Evolutionary conservation across 2,888 invertebrate species (phyloP).

Genomic region (Fragum fragum): DNA sequence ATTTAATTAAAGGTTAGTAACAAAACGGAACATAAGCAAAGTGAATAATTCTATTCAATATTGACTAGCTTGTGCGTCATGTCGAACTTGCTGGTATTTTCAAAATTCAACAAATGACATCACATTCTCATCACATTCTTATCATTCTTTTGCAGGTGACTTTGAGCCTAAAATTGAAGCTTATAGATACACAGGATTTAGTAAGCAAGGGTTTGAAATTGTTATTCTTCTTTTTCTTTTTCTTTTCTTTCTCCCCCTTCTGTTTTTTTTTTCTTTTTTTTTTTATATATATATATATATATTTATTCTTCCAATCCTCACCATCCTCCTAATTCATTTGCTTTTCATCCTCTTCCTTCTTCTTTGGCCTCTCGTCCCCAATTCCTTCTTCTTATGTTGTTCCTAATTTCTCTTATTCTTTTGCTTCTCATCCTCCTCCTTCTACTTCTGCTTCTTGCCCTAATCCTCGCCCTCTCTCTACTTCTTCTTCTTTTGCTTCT

Average conservation of each 20-base stretch:
- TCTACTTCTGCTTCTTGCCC: constrained; percentile 12
- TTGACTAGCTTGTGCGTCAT: no score
- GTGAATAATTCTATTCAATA: no score
- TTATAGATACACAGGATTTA: background rate
- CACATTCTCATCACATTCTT: no score
- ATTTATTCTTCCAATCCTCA: background rate
- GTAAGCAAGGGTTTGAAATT: background rate
- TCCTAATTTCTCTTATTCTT: constrained; percentile 2
- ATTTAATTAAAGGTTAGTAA: no score
- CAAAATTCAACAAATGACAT: no score
- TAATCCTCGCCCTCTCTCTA: background rate
- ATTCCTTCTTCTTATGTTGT: background rate
- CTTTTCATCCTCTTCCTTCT: background rate
- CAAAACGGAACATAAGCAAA: no score
- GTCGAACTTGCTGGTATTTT: no score
- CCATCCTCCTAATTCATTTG: background rate
- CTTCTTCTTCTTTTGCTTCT: background rate
- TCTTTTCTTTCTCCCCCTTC: background rate
- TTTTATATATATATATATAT: no score
- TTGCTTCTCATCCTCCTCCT: constrained; percentile 16
- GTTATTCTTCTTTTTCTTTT: background rate
- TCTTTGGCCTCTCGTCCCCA: background rate
- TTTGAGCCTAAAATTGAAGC: background rate
- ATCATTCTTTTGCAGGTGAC: no score
- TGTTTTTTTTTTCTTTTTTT: background rate